phyloP scores from a whole-genome alignment of 2,113 vertebrate species.

The Condylura cristata region DNA sequence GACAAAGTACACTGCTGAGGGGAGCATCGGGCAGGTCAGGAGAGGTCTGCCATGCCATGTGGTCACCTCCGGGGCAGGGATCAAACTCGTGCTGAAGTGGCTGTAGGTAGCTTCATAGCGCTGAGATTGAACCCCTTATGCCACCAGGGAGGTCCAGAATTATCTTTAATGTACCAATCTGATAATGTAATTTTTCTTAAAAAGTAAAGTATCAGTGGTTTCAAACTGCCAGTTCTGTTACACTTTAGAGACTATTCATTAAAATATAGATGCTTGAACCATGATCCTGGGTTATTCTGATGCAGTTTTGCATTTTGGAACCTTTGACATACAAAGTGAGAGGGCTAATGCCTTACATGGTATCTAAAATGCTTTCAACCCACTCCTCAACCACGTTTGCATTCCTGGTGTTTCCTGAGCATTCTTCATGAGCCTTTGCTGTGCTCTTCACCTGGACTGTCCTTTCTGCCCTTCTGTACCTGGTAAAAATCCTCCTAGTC shows the following conservation, averaged over 20 bases:
- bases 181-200: background rate
- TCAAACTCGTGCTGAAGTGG: too few relatives aligned
- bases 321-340: background rate
- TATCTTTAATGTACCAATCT: background rate
- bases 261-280: background rate
- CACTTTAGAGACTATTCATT: background rate
- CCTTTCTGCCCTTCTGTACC: background rate
- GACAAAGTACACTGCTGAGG: too few relatives aligned
- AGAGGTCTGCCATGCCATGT: too few relatives aligned
- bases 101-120: too few relatives aligned
- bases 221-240: background rate
- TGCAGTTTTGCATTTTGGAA: background rate
- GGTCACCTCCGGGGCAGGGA: too few relatives aligned
- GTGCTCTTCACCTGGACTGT: background rate
- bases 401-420: background rate
- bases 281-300: background rate
- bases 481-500: background rate
- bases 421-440: background rate
- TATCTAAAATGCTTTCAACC: background rate
- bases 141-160: too few relatives aligned
- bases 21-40: too few relatives aligned
- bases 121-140: too few relatives aligned
- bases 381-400: background rate
- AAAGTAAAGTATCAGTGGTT: background rate
- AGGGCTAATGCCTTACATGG: background rate